phyloP scores from a whole-genome alignment of 2,888 invertebrate genomes.

The Platynereis dumerilii region DNA sequence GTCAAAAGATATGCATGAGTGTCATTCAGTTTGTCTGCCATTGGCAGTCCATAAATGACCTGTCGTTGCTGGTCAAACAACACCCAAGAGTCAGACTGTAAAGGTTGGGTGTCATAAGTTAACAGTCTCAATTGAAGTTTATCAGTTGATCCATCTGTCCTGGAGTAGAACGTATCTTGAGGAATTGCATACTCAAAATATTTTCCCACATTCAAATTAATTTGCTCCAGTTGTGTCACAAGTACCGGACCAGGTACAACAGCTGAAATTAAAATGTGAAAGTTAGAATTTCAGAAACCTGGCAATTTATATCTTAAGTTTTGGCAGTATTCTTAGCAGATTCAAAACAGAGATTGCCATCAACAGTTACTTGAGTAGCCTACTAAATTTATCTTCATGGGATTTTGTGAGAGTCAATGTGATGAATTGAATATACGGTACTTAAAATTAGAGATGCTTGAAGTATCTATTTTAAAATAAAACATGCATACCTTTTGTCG shows the following conservation, averaged over 20 bases:
- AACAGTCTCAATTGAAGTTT: conserved; percentile 41
- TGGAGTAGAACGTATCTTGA: conserved; percentile 44
- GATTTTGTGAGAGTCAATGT: too few species aligned
- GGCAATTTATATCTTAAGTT: too few species aligned
- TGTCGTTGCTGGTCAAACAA: conserved; percentile 42
- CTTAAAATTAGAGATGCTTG: too few species aligned
- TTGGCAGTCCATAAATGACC: conserved; percentile 45
- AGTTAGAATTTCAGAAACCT: too few species aligned
- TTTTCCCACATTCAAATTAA: conserved; percentile 38
- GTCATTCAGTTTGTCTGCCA: conserved; percentile 32
- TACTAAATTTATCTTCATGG: too few species aligned
- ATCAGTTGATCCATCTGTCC: conserved; percentile 47
- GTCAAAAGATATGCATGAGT: conserved; percentile 34
- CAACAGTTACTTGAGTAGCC: too few species aligned
- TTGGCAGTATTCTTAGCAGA: too few species aligned
- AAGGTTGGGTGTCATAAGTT: conserved; percentile 33
- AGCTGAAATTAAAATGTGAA: neutral
- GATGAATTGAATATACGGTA: too few species aligned
- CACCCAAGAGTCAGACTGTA: conserved; percentile 44
- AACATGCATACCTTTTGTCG: neutral
- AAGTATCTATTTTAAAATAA: too few species aligned
- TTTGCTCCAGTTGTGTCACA: conserved; percentile 27
- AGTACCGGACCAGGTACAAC: neutral
- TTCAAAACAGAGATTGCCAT: too few species aligned
- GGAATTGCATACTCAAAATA: conserved; percentile 44